These are phyloP conservation scores for Tetanocera ferruginea DNA, from an alignment of 2,888 invertebrate genomes.

Conservation along the genomic window DNA sequence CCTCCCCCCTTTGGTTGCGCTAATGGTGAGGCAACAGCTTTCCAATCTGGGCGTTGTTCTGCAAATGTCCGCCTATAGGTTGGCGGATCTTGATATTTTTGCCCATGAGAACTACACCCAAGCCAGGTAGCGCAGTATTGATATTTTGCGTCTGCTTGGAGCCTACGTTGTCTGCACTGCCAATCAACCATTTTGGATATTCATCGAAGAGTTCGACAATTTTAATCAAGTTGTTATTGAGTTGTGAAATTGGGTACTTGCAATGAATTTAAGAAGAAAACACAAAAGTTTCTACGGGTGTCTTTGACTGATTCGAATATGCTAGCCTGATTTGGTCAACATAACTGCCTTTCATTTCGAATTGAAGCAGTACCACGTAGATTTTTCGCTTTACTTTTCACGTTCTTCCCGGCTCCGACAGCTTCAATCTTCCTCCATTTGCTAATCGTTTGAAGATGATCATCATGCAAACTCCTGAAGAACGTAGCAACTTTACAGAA, in stretches of 20 bases:
- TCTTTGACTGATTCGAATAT: constrained; percentile 61
- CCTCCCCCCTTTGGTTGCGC: too few species aligned
- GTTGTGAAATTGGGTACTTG: constrained; percentile 72
- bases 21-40: constrained; percentile 93
- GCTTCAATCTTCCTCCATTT: too few species aligned
- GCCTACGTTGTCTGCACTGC: constrained; percentile 99
- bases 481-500: too few species aligned
- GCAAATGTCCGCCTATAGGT: constrained; percentile 96
- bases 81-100: constrained; percentile 99
- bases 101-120: constrained; percentile 96
- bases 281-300: constrained; percentile 59
- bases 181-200: constrained; percentile 99
- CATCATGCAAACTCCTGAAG: too few species aligned
- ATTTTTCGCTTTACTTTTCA: too few species aligned
- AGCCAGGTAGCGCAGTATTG: constrained; percentile 91
- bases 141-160: constrained; percentile 99
- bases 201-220: constrained; percentile 96
- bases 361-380: too few species aligned
- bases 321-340: too few species aligned
- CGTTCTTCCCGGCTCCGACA: too few species aligned
- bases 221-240: constrained; percentile 88
- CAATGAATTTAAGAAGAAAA: constrained; percentile 82
- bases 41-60: constrained; percentile 93
- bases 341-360: too few species aligned
- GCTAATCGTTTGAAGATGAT: too few species aligned